phyloP scores from a whole-genome alignment of 2,888 invertebrate genomes.

The Brachyptera putata region DNA sequence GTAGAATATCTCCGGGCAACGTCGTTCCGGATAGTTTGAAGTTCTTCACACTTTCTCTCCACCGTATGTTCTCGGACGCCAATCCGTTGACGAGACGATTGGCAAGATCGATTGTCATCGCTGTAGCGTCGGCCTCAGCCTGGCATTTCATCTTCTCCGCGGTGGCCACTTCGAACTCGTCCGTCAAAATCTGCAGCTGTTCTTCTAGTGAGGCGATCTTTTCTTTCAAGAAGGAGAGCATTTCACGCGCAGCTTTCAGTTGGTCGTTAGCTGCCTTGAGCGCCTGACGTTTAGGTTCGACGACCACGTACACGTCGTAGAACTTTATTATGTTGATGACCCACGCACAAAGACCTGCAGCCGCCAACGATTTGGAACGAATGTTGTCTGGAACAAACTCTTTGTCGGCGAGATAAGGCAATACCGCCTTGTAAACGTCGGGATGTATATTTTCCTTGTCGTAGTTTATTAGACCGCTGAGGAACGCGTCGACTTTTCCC shows the following conservation, averaged over 20 bases:
- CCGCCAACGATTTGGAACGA: slow-evolving; percentile 80
- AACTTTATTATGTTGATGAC: slow-evolving; percentile 88
- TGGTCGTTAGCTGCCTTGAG: slow-evolving; percentile 81
- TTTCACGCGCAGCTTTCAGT: slow-evolving; percentile 73
- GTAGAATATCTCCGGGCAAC: slow-evolving; percentile 82
- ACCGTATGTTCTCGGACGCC: slow-evolving; percentile 85
- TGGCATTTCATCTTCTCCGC: slow-evolving; percentile 86
- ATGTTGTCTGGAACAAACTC: slow-evolving; percentile 85
- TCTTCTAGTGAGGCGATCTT: slow-evolving; percentile 66
- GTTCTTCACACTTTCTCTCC: slow-evolving; percentile 62
- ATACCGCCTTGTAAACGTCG: slow-evolving; percentile 44
- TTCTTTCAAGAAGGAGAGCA: slow-evolving; percentile 68
- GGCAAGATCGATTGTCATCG: slow-evolving; percentile 83
- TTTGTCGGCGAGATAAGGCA: slow-evolving; percentile 55
- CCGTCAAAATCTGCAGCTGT: slow-evolving; percentile 64
- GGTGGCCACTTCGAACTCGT: slow-evolving; percentile 81
- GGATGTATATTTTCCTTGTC: slow-evolving; percentile 92
- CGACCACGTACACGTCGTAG: slow-evolving; percentile 85
- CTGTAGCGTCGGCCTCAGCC: slow-evolving; percentile 87
- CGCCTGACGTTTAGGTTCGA: slow-evolving; percentile 86
- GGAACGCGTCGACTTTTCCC: slow-evolving; percentile 84
- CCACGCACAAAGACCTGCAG: slow-evolving; percentile 92
- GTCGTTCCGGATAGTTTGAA: slow-evolving; percentile 68
- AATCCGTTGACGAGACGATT: slow-evolving; percentile 89
- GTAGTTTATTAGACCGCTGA: slow-evolving; percentile 76